Percentiles rank a stretch among this genome's conserved stretches.
Conservation (phyloP, 2,113 vertebrate species). For the Ia io region DNA sequence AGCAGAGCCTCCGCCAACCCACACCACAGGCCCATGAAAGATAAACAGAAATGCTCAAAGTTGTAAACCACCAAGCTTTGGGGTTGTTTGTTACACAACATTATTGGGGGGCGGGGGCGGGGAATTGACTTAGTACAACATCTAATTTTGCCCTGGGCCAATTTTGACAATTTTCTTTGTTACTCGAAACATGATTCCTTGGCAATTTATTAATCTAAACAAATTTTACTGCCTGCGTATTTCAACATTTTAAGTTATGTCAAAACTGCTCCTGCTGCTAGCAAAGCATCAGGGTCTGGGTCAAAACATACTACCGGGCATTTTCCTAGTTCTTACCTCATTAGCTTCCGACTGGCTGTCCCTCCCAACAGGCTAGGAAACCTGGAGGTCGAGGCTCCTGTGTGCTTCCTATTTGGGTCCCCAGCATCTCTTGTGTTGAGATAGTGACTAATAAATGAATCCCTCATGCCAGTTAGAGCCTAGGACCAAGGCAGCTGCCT, state of each 20-base stretch:
- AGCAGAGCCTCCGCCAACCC: neutral
- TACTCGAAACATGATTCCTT: neutral
- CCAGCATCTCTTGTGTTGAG: neutral
- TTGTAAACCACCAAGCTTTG: neutral
- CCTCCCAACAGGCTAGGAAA: neutral
- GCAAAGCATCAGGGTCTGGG: neutral
- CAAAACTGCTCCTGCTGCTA: neutral
- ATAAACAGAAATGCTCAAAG: neutral
- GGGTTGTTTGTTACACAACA: neutral
- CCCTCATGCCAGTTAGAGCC: neutral
- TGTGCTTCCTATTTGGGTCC: neutral
- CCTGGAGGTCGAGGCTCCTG: neutral
- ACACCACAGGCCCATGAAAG: neutral
- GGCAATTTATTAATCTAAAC: neutral
- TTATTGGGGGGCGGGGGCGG: too few species aligned
- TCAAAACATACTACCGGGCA: neutral
- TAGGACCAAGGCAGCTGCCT: neutral
- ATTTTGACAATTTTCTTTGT: neutral
- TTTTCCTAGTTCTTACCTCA: neutral
- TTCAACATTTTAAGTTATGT: neutral
- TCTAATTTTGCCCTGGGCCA: neutral
- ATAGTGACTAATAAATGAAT: neutral
- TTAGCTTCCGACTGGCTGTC: neutral
- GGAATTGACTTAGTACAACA: too few species aligned
- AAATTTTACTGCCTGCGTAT: neutral